Percentiles rank a stretch among this genome's conserved stretches.
phyloP scores from a whole-genome alignment of 2,888 invertebrate genomes.

The Teleogryllus oceanicus region DNA sequence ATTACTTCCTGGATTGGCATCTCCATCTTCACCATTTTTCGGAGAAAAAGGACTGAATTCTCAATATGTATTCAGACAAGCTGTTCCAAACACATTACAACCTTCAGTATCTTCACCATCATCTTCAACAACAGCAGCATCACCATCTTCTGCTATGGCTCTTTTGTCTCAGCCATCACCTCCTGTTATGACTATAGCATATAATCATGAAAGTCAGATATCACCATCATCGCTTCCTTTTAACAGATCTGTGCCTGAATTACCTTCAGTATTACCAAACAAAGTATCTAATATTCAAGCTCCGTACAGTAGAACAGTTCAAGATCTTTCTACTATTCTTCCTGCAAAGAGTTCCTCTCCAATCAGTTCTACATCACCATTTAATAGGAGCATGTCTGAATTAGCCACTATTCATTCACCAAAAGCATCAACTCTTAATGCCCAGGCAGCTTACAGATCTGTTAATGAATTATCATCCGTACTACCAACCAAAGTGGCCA shows the following conservation, averaged over 20 bases:
- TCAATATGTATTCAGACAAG: not conserved
- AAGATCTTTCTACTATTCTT: slow-evolving; percentile 32
- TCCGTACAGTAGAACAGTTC: slow-evolving; percentile 24
- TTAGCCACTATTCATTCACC: not conserved
- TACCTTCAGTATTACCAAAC: slow-evolving; percentile 27
- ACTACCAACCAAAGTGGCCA: slow-evolving; percentile 29
- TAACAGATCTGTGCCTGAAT: slow-evolving; percentile 28
- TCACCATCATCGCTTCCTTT: slow-evolving; percentile 24
- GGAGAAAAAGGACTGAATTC: slow-evolving; percentile 44
- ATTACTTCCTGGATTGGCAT: slow-evolving; percentile 50
- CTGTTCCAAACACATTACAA: not conserved
- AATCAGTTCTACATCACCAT: not conserved
- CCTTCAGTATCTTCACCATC: slow-evolving; percentile 30
- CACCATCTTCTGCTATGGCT: slow-evolving; percentile 29
- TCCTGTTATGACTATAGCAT: slow-evolving; percentile 24
- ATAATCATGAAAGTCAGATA: slow-evolving; percentile 18
- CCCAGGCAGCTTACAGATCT: slow-evolving; percentile 19
- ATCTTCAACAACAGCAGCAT: slow-evolving; percentile 25
- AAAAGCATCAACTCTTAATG: not conserved
- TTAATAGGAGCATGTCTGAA: not conserved
- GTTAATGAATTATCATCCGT: slow-evolving; percentile 30
- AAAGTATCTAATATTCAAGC: slow-evolving; percentile 31
- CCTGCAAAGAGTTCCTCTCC: slow-evolving; percentile 26
- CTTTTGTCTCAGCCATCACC: slow-evolving; percentile 33
- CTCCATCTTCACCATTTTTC: slow-evolving; percentile 48